These are phyloP conservation scores for Strongylocentrotus purpuratus DNA, from an alignment of 35 echinoderm and acorn worm genomes.

Conservation along the genomic window DNA sequence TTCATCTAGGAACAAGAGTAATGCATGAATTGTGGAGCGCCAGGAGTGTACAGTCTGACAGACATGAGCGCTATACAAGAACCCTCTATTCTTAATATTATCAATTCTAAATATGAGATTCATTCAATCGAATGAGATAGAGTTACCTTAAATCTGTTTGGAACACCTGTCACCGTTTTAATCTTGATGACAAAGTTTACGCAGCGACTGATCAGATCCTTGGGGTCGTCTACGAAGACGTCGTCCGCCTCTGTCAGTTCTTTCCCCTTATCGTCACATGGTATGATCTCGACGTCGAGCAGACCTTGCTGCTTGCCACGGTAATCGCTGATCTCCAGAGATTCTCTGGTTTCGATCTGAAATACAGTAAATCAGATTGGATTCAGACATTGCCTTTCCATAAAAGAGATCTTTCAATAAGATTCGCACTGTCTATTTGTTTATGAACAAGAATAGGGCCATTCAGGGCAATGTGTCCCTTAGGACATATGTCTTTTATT, in stretches of 20 bases:
- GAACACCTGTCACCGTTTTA: conserved; percentile 73
- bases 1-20: too few species aligned
- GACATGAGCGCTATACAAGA: too few species aligned
- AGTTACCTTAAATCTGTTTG: conserved; percentile 87
- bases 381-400: background rate
- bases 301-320: conserved; percentile 81
- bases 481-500: too few species aligned
- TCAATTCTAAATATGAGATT: background rate
- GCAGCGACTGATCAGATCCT: conserved; percentile 76
- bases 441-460: too few species aligned
- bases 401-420: background rate
- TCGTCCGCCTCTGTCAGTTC: conserved; percentile 94
- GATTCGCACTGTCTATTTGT: too few species aligned
- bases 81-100: too few species aligned
- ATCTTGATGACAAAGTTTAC: conserved; percentile 94
- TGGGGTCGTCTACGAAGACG: conserved; percentile 96
- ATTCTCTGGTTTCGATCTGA: conserved; percentile 96
- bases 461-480: too few species aligned
- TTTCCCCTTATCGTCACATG: conserved; percentile 79
- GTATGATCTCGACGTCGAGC: conserved; percentile 81
- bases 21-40: too few species aligned
- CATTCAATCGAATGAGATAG: too few species aligned
- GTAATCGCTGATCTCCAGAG: conserved; percentile 72
- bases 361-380: background rate
- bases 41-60: too few species aligned